Conservation (phyloP, 1,140 invertebrate genomes). For the Hypsibius dujardini region DNA sequence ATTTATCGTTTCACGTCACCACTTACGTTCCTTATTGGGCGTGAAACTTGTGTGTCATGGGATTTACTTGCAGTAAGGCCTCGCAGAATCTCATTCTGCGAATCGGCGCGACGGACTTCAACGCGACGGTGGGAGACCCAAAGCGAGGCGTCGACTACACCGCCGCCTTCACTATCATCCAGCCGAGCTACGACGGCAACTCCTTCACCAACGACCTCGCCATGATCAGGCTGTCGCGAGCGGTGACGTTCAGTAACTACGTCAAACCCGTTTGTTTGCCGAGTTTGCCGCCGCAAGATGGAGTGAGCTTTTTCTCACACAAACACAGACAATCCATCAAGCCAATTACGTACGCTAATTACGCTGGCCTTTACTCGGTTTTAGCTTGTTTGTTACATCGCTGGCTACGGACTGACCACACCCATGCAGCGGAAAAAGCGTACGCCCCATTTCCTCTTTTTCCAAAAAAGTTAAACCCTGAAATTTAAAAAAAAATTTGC, state of each 20-base stretch:
- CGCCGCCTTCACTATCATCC: neutral
- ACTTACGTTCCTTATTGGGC: neutral
- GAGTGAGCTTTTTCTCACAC: neutral
- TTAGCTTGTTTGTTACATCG: slow-evolving; percentile 10
- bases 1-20: neutral
- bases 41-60: no score
- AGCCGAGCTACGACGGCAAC: neutral
- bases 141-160: neutral
- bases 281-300: neutral
- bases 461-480: neutral
- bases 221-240: slow-evolving; percentile 22
- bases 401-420: slow-evolving; percentile 7
- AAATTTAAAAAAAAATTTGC: neutral
- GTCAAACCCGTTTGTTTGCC: slow-evolving; percentile 24
- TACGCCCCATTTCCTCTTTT: neutral
- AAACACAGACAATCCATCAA: neutral
- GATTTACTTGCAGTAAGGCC: neutral
- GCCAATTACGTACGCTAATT: no score
- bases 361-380: neutral
- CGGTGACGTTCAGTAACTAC: slow-evolving; percentile 21
- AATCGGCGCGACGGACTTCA: neutral
- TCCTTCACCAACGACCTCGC: slow-evolving; percentile 24
- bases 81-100: slow-evolving; percentile 10
- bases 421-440: slow-evolving; percentile 9
- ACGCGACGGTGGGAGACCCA: neutral